Evolutionary conservation across 1,140 invertebrate species (phyloP), one percentile per base, ranked within the genome.

Genomic region (Sminthurides bifidus): DNA sequence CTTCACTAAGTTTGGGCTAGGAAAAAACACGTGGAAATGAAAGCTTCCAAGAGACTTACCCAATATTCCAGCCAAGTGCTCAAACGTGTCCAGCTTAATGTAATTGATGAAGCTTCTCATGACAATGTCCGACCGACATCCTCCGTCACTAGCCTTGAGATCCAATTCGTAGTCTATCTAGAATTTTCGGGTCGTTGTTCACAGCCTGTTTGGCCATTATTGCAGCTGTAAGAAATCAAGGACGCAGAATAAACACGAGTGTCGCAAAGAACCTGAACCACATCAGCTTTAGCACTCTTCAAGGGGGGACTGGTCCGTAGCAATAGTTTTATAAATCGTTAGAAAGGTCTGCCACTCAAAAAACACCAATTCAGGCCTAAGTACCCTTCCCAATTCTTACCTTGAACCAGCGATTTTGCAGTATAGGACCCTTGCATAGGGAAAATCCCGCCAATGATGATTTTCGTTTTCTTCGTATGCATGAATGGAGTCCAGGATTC

Each of bases 61-160:
- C 35, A 88, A 67, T 24, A 89, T 79, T 3, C 84, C 85, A 35
- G 82, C 73, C 30, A 87, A 68, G 27, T 75, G 75, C 8, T 73
- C 66, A 41, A 74, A 75, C 26, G 75, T 69, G 24, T 73, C 71
- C 19, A 75, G 70, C 2, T 75, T 68, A 6, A 84, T 80, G 59
- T 82, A 84, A 52, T 85, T 78, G 44, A 90, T 86, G 67, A 87
- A 87, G 0, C 78, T 73, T 61, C 81, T 83, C 79, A 89, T 82
- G 1, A 87, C 86, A 56, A 77, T 75, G 66, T 87, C 85, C 0
- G 83, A 72, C 50, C 78, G 75, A 68, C 87, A 91, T 55, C 81
- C 74, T 0, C 83, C 85, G 66, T 89, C 78, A 27, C 75, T 72
- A 0, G 75, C 70, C 5, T 78, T 51, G 14, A 87, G 54, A 10